Conservation (phyloP, 2,113 vertebrate genomes). For the Oryzias javanicus region DNA sequence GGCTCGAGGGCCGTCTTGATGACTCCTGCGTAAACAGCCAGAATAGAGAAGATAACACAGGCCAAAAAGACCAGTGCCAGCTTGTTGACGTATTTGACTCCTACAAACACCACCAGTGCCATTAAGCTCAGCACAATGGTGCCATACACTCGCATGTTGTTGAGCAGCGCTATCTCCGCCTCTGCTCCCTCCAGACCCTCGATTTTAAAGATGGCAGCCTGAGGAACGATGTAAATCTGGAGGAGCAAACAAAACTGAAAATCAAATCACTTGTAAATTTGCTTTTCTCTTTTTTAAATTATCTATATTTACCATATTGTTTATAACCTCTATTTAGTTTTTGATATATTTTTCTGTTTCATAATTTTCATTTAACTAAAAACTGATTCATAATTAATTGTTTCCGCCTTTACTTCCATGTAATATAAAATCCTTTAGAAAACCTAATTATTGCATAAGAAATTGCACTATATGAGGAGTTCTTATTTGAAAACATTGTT, state of each 20-base stretch:
- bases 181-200: constrained; percentile 89
- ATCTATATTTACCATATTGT: too few relatives aligned
- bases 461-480: too few relatives aligned
- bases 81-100: constrained; percentile 98
- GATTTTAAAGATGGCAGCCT: constrained; percentile 92
- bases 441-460: too few relatives aligned
- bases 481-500: too few relatives aligned
- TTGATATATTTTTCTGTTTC: too few relatives aligned
- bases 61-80: constrained; percentile 94
- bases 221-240: constrained; percentile 93
- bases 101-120: constrained; percentile 94
- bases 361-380: too few relatives aligned
- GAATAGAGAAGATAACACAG: constrained; percentile 95
- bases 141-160: constrained; percentile 97
- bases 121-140: constrained; percentile 93
- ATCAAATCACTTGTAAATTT: not conserved
- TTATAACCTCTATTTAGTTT: too few relatives aligned
- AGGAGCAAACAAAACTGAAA: constrained; percentile 14
- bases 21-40: constrained; percentile 93
- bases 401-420: too few relatives aligned
- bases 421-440: too few relatives aligned
- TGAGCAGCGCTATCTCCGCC: constrained; percentile 85
- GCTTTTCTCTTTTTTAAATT: too few relatives aligned
- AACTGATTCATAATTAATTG: too few relatives aligned
- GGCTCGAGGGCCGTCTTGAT: constrained; percentile 94